Evolutionary conservation across 2,888 invertebrate genomes (phyloP).

Genomic region (Gandaritis pyraliata): DNA sequence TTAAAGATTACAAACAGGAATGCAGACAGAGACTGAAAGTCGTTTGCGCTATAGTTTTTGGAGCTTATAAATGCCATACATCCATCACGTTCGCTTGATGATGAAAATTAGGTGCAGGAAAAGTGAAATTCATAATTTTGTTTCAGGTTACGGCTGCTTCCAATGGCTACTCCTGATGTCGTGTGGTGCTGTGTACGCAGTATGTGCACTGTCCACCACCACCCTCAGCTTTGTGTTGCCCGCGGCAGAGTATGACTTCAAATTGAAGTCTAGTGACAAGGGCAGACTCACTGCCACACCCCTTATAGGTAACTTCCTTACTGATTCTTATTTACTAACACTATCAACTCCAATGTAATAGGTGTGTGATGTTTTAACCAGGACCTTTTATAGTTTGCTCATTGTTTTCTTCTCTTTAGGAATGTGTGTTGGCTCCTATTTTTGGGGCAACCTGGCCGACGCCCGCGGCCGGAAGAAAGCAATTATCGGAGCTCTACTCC

Average conservation of each 20-base stretch:
- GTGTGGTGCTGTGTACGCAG: conserved; percentile 87
- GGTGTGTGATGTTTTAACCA: too few species aligned
- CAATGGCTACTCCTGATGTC: conserved; percentile 85
- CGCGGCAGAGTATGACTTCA: conserved; percentile 84
- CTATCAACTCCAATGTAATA: too few species aligned
- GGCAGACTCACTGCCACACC: conserved; percentile 86
- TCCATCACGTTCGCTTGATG: too few species aligned
- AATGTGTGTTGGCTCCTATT: conserved; percentile 88
- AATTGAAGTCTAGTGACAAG: conserved; percentile 82
- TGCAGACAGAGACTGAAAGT: not conserved
- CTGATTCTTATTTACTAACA: not conserved
- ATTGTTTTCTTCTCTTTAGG: conserved; percentile 63
- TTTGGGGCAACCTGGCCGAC: conserved; percentile 90
- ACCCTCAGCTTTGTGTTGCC: conserved; percentile 87
- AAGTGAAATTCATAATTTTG: not conserved
- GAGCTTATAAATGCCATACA: too few species aligned
- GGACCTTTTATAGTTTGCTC: not conserved
- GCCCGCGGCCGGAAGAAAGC: conserved; percentile 86
- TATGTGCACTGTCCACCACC: conserved; percentile 87
- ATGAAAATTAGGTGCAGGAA: not conserved
- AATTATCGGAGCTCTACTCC: conserved; percentile 85
- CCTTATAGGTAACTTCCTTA: conserved; percentile 75
- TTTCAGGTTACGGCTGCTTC: conserved; percentile 86
- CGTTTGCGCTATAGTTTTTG: not conserved
- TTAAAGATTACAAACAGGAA: not conserved